Percentiles rank a stretch among this genome's conserved stretches.
Conservation (phyloP, 2,797 vertebrate genomes). For the Microhierax caerulescens region DNA sequence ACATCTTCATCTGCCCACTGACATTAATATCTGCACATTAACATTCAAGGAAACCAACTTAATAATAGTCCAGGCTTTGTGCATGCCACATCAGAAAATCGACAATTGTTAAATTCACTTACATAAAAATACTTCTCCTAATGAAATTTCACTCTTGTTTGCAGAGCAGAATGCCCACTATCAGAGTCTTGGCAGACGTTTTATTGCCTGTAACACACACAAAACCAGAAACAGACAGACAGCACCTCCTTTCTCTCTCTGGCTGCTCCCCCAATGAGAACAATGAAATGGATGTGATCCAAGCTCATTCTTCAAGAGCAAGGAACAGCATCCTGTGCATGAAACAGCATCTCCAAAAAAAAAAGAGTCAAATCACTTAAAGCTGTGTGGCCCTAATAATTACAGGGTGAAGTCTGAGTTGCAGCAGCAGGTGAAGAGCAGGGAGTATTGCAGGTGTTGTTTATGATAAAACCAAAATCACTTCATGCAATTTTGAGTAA, state of each 20-base stretch:
- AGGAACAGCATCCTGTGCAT: background rate
- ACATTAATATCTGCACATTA: background rate
- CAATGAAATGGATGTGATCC: background rate
- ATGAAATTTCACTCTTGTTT: background rate
- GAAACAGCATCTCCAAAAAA: background rate
- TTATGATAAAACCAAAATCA: background rate
- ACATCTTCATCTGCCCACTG: background rate
- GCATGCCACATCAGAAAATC: background rate
- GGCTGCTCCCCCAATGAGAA: background rate
- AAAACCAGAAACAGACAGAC: background rate
- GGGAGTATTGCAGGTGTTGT: background rate
- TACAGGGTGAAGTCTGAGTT: background rate
- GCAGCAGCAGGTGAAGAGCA: background rate
- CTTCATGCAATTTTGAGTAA: background rate
- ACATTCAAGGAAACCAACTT: background rate
- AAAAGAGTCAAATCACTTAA: background rate
- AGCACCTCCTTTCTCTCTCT: background rate
- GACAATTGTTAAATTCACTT: background rate
- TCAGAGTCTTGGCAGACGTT: background rate
- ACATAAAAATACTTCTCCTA: background rate
- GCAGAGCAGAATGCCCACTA: background rate
- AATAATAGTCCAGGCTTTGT: background rate
- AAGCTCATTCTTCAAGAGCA: background rate
- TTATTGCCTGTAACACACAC: background rate
- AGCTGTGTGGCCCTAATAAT: background rate